Percentiles rank a stretch among this genome's conserved stretches.
These are phyloP conservation scores for Apotomis capreana DNA, from an alignment of 2,888 invertebrate genomes.

Conservation along the genomic window DNA sequence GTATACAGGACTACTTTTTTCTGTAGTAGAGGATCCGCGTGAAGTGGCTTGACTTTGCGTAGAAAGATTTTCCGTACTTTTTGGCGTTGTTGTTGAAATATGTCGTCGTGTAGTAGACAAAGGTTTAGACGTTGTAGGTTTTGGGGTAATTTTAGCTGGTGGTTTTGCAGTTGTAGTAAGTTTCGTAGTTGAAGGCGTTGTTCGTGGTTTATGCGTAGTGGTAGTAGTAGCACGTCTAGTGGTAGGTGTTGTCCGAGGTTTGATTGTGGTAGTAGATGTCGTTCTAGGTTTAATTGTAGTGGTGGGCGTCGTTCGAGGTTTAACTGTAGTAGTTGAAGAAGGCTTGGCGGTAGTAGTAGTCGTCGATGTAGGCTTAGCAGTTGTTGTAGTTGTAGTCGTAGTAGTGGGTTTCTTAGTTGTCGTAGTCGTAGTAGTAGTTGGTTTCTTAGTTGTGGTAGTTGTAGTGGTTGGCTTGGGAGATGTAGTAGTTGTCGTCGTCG, in stretches of 20 bases:
- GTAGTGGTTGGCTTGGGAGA: constrained; percentile 47
- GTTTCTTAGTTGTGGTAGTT: constrained; percentile 48
- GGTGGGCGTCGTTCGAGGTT: constrained; percentile 39
- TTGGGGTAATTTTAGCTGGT: constrained; percentile 18
- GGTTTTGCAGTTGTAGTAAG: constrained; percentile 30
- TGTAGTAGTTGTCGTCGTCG: constrained; percentile 49
- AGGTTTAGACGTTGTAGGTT: constrained; percentile 44
- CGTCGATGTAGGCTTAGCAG: constrained; percentile 31
- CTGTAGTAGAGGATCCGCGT: constrained; percentile 51
- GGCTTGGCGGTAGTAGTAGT: constrained; percentile 32
- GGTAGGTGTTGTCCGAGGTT: constrained; percentile 40
- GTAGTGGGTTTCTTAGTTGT: constrained; percentile 46
- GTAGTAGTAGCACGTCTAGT: constrained; percentile 43
- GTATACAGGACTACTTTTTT: constrained; percentile 55
- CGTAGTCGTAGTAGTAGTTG: constrained; percentile 48
- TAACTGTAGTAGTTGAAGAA: no score
- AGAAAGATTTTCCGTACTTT: constrained; percentile 44
- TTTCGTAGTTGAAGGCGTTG: constrained; percentile 29
- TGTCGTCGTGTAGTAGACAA: constrained; percentile 45
- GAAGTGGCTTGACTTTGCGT: constrained; percentile 48
- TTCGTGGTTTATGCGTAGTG: constrained; percentile 44
- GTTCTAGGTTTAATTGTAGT: constrained; percentile 41
- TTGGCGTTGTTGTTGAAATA: constrained; percentile 46
- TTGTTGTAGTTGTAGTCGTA: constrained; percentile 43
- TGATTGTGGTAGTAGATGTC: constrained; percentile 42